Evolutionary conservation across 1,140 invertebrate genomes (phyloP).

Genomic region (Drepana arcuata): DNA sequence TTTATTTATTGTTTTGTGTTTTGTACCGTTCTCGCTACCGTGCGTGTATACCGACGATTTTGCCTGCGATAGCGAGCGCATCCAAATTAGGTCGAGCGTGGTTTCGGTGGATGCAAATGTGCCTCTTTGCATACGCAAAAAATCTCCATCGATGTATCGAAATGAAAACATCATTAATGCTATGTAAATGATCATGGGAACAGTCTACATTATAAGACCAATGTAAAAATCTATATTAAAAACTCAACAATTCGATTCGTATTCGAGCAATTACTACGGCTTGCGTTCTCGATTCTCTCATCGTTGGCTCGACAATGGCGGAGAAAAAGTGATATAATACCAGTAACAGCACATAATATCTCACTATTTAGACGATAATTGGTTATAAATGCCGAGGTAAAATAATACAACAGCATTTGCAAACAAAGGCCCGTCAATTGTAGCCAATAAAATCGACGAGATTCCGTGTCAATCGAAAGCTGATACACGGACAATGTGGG

Average conservation of each 20-base stretch:
- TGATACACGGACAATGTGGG: constrained; percentile 20
- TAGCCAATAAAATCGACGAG: constrained; percentile 35
- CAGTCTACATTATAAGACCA: no score
- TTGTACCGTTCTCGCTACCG: constrained; percentile 53
- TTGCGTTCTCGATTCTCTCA: no score
- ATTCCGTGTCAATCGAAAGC: constrained; percentile 18
- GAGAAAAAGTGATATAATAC: no score
- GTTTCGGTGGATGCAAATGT: constrained; percentile 60
- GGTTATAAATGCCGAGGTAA: constrained; percentile 13
- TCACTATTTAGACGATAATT: constrained; percentile 19
- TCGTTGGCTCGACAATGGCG: no score
- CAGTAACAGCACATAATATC: neutral
- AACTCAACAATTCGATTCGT: no score
- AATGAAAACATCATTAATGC: constrained; percentile 52
- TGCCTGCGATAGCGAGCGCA: constrained; percentile 43
- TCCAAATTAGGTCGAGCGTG: constrained; percentile 60
- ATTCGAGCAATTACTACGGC: no score
- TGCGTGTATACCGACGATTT: constrained; percentile 60
- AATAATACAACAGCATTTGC: constrained; percentile 17
- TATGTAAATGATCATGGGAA: constrained; percentile 36
- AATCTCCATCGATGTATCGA: constrained; percentile 28
- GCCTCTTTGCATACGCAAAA: constrained; percentile 54
- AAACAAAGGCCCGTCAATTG: constrained; percentile 32
- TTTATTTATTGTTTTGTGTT: constrained; percentile 63
- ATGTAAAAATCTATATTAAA: no score